A percentile compares a stretch with the other conserved stretches of the same genome.
phyloP scores from a whole-genome alignment of 2,797 vertebrate species.

The Crocidura indochinensis region DNA sequence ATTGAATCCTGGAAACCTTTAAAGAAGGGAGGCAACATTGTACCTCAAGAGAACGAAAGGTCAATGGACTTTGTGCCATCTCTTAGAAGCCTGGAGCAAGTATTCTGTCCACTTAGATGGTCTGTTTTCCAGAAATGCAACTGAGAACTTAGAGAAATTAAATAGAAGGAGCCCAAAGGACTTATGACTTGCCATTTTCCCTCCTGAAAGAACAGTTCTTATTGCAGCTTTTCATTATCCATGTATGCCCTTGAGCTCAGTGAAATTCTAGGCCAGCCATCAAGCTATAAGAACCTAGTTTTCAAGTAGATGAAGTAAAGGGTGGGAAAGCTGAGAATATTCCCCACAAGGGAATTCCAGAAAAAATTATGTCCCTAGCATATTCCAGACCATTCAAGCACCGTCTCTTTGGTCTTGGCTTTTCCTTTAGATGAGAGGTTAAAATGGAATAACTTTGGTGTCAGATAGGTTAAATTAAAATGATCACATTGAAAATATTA shows the following conservation, averaged over 20 bases:
- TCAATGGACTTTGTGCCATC: not conserved
- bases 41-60: not conserved
- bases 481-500: slow-evolving; percentile 46
- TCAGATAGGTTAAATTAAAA: slow-evolving; percentile 61
- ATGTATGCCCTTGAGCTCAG: not conserved
- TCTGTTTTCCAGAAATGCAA: slow-evolving; percentile 23
- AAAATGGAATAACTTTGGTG: slow-evolving; percentile 44
- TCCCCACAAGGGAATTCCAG: slow-evolving; percentile 16
- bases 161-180: not conserved
- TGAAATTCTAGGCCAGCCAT: not conserved
- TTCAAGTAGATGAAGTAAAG: slow-evolving; percentile 41
- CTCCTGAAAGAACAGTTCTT: not conserved
- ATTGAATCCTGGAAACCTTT: slow-evolving; percentile 4
- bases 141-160: not conserved
- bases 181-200: not conserved
- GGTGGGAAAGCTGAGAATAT: slow-evolving; percentile 38
- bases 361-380: slow-evolving; percentile 12
- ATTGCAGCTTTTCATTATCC: not conserved
- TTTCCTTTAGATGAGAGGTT: slow-evolving; percentile 49
- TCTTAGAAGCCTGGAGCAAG: slow-evolving; percentile 21
- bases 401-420: not conserved
- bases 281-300: not conserved
- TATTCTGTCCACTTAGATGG: not conserved
- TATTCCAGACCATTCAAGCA: slow-evolving; percentile 25
- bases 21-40: slow-evolving; percentile 7